These are phyloP conservation scores for Clarias gariepinus DNA, from an alignment of 2,113 vertebrate species.

Conservation along the genomic window DNA sequence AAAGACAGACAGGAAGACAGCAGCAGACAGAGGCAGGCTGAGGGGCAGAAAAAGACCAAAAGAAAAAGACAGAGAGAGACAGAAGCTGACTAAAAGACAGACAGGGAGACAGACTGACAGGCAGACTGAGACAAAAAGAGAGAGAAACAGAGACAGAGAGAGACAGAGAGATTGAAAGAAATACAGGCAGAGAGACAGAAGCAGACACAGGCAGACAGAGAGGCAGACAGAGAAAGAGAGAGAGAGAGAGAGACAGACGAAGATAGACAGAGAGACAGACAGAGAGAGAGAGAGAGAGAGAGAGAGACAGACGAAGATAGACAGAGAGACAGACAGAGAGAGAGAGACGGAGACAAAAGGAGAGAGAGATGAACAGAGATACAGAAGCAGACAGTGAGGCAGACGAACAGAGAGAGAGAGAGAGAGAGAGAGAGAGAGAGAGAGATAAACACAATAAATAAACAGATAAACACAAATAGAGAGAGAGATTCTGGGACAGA, in stretches of 20 bases:
- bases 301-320: neutral
- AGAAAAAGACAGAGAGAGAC: neutral
- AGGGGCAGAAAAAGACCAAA: neutral
- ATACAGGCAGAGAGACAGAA: neutral
- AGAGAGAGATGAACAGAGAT: neutral
- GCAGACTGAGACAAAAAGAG: neutral
- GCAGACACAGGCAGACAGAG: neutral
- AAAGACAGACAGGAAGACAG: neutral
- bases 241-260: neutral
- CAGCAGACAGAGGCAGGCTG: neutral
- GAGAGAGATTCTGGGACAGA: too few relatives aligned
- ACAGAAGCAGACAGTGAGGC: rapidly evolving
- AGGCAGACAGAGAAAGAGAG: neutral
- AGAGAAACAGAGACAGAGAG: neutral
- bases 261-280: neutral
- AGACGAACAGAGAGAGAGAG: neutral
- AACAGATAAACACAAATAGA: too few relatives aligned
- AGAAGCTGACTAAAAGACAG: too few relatives aligned
- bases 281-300: neutral
- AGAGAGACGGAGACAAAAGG: neutral
- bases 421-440: neutral
- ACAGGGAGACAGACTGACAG: neutral
- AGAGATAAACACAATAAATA: neutral
- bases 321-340: neutral
- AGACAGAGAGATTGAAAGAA: neutral